Base-by-base conservation (phyloP, 1,140 invertebrate genomes). In the Hesperophylax magnus region DNA sequence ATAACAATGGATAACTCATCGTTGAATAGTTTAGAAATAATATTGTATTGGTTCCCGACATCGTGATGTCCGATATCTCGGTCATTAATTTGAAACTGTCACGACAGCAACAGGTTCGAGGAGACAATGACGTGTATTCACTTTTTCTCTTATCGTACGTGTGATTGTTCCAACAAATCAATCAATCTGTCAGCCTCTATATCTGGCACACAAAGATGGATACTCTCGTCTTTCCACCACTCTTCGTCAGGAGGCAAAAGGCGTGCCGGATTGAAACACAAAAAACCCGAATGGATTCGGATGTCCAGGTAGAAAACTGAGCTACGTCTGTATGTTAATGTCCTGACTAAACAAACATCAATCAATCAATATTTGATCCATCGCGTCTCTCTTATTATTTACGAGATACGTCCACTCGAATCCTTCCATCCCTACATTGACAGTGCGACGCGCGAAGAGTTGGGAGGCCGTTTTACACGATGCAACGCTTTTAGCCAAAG, bases 321-420 rank as follows among this genome's bases (percentile, higher is more conserved):
- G 71, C 79, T 83, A 81, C 75, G 65, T 81, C 77, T 79, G 82
- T 83, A 83, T 83, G 82, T 84, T 82, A 82, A 81, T 84, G 82
- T 84, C 78, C 78, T 82, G 63, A 61, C 74, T 69, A 76, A 79
- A 78, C 76, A 84, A 84, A 84, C 82, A 84, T 80, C 82, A 84
- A 84, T 84, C 82, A 84, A 84, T 84, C 82, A 84, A 84, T 82
- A 84, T 84, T 84, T 82, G 80, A 80, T 84, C 77, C 77, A 67
- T 78, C 47, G 20, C 60, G 34, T 67, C 60, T 39, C 22, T 65
- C 61, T 31, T 39, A 34, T 65, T 34, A 75, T 75, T 60, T 56
- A 53, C 39, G 15, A 77, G 60, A 77, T 60, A 67, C 39, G 60
- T 78, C 76, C 76, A 52, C 60, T 78, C 61, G 39, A 78, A 39